These are phyloP conservation scores for Nemoura dubitans DNA, from an alignment of 2,888 invertebrate species.

Conservation along the genomic window DNA sequence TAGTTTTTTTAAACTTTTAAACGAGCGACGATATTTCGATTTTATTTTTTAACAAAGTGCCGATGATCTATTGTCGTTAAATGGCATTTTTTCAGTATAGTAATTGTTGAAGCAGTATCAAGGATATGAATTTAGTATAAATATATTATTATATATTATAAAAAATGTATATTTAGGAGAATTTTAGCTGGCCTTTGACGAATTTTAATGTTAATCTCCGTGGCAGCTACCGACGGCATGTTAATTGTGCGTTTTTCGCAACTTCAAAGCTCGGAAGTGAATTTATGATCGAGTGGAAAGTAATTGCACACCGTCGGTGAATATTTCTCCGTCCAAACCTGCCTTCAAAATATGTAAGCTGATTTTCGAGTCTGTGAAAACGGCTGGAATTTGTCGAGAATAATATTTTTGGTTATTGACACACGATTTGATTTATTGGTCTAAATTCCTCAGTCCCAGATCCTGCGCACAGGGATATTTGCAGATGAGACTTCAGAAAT, in stretches of 20 bases:
- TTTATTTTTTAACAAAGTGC: background rate
- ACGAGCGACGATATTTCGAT: background rate
- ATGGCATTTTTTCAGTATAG: background rate
- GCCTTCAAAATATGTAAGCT: background rate
- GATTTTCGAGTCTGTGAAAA: background rate
- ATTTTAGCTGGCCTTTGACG: background rate
- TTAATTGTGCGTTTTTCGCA: background rate
- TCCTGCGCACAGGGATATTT: no score
- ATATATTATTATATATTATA: background rate
- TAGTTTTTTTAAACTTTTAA: no score
- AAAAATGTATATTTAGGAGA: conserved; percentile 7
- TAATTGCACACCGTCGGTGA: background rate
- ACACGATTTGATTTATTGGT: background rate
- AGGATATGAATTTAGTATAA: background rate
- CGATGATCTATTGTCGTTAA: background rate
- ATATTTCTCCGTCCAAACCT: background rate
- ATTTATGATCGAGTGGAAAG: background rate
- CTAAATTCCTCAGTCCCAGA: background rate
- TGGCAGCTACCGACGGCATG: background rate
- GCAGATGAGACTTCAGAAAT: no score
- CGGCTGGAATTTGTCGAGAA: background rate
- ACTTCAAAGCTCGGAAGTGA: background rate
- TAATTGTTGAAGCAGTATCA: background rate
- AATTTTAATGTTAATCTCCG: background rate
- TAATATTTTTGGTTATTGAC: conserved; percentile 12